Evolutionary conservation across 2,888 invertebrate genomes (phyloP).

Genomic region (Dicyrtoma fusca): DNA sequence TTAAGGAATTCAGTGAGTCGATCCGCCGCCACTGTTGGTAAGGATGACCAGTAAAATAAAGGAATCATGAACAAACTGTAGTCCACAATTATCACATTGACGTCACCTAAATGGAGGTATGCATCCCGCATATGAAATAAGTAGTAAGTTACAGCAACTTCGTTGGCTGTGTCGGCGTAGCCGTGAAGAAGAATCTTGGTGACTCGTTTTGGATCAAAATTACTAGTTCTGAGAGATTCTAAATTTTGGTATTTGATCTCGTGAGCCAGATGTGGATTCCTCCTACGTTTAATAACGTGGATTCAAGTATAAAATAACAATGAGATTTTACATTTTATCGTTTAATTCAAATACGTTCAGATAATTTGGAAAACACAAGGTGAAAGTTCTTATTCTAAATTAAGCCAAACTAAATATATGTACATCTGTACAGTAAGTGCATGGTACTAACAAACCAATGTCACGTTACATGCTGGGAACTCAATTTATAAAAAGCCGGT

Average conservation of each 20-base stretch:
- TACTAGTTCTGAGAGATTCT: conserved; percentile 41
- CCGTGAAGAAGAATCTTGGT: conserved; percentile 51
- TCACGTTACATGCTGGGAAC: no score
- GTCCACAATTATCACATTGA: conserved; percentile 48
- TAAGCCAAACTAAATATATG: no score
- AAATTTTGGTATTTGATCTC: conserved; percentile 47
- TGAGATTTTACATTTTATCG: no score
- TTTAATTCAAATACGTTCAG: no score
- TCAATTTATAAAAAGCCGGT: no score
- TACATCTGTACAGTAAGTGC: no score
- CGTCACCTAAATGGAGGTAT: conserved; percentile 45
- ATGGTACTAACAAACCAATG: no score
- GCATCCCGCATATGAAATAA: conserved; percentile 44
- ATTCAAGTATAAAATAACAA: no score
- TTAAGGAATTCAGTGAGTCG: conserved; percentile 28
- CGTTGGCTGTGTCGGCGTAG: conserved; percentile 49
- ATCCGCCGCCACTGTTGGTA: conserved; percentile 17
- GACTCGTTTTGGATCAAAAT: conserved; percentile 43
- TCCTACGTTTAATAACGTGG: no score
- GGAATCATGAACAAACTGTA: conserved; percentile 45
- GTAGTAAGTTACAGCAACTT: conserved; percentile 35
- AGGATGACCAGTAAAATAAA: conserved; percentile 40
- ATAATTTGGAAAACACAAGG: no score
- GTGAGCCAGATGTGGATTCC: conserved; percentile 48
- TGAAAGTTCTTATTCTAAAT: no score